Evolutionary conservation across 2,797 vertebrate genomes (phyloP), one percentile per base, ranked within the genome.

Genomic region (Bucorvus abyssinicus): DNA sequence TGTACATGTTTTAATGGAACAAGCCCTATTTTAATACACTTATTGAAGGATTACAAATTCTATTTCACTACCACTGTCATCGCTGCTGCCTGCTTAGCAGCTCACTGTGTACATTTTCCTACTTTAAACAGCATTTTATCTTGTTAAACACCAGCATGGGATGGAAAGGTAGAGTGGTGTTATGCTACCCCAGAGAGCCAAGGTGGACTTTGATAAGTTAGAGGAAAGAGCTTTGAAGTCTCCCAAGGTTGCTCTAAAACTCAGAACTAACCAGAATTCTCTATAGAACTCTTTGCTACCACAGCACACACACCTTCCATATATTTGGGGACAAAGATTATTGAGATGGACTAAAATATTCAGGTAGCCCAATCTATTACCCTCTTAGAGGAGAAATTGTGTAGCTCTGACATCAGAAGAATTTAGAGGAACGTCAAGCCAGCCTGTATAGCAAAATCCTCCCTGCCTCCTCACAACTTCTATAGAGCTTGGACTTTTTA

Each of bases 161-260:
- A 55, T 32, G 47, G 55, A 73, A 76, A 77, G 20, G 36, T 6
- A 77, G 82, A 74, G 14, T 8, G 10, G 7, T 70, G 21, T 60
- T 68, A 42, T 12, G 55, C 32, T 71, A 59, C 10, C n/a, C 32
- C 5, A 11, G 21, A 42, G 3, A 80, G 70, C 15, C 56, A 77
- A 27, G 12, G 30, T 18, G 21, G 60, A 38, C 13, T 44, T 84
- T 0, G 2, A 6, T 36, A 74, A 53, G 0, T 24, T 45, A 52
- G 14, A 60, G 18, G 19, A 59, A 94, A 73, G 14, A 45, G 18
- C 40, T 83, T 60, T 44, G 36, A 83, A 67, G n/a, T 36, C 21
- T 74, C n/a, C 16, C 15, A 76, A 59, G 22, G 13, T 34, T 80
- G 20, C 64, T 55, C 50, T 78, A 23, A 71, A 92, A 55, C 20